phyloP scores from a whole-genome alignment of 2,888 invertebrate species.

The Achlya flavicornis region DNA sequence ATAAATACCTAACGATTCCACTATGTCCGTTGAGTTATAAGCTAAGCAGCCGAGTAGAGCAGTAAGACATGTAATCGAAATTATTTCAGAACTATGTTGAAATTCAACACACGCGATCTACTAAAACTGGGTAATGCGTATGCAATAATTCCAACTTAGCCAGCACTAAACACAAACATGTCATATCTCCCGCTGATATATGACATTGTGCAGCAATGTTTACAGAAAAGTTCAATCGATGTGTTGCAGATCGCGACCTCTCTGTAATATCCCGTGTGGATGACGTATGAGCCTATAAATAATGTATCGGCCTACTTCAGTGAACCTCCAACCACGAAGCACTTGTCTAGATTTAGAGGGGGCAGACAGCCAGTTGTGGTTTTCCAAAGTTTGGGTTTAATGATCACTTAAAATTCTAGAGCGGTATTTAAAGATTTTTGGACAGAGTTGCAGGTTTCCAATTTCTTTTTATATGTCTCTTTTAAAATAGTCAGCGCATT shows the following conservation, averaged over 20 bases:
- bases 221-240: constrained; percentile 16
- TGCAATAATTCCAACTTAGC: background rate
- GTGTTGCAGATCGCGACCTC: constrained; percentile 11
- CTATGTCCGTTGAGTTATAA: no score
- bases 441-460: background rate
- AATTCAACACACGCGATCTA: no score
- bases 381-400: background rate
- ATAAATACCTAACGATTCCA: no score
- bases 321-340: constrained; percentile 14
- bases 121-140: background rate
- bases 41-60: background rate
- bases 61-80: background rate
- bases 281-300: constrained; percentile 71
- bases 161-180: background rate
- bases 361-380: constrained; percentile 28
- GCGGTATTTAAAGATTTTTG: background rate
- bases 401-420: constrained; percentile 1
- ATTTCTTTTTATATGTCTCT: background rate
- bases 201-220: constrained; percentile 25
- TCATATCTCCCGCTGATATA: constrained; percentile 6
- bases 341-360: constrained; percentile 14
- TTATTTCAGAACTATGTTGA: background rate
- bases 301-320: constrained; percentile 74
- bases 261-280: constrained; percentile 14
- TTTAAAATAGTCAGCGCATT: no score